These are phyloP conservation scores for Zalophus californianus DNA, from an alignment of 2,797 vertebrate genomes.

Conservation along the genomic window DNA sequence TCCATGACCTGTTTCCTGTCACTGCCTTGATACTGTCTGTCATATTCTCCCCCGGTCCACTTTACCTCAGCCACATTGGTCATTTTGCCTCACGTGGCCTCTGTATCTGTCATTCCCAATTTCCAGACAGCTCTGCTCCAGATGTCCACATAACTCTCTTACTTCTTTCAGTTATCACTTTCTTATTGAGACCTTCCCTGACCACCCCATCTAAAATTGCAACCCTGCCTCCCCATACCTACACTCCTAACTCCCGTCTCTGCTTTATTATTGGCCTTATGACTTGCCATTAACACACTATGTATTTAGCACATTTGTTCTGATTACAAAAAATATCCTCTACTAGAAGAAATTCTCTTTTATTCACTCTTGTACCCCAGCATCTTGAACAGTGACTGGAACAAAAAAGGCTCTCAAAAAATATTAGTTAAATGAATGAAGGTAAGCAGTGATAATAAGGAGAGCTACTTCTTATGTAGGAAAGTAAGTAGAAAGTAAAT, in stretches of 20 bases:
- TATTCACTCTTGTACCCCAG: background rate
- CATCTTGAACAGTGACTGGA: background rate
- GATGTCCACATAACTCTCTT: background rate
- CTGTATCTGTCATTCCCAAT: background rate
- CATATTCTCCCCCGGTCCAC: background rate
- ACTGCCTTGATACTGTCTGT: background rate
- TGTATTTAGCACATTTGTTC: background rate
- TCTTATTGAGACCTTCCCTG: background rate
- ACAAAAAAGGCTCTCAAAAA: background rate
- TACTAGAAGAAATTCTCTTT: background rate
- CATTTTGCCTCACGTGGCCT: background rate
- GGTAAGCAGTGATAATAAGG: background rate
- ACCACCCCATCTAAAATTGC: background rate
- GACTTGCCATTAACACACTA: background rate
- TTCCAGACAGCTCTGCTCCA: background rate
- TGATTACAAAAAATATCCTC: background rate
- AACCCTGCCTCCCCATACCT: background rate
- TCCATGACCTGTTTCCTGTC: background rate
- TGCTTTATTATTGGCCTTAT: background rate
- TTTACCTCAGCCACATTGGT: background rate
- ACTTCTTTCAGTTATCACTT: background rate
- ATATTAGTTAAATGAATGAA: slow-evolving; percentile 10
- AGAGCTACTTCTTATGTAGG: background rate
- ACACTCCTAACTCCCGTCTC: background rate
- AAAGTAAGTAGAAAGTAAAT: slow-evolving; percentile 24